These are phyloP conservation scores for Heteractis magnifica DNA, from an alignment of 92 coral and sea anemone genomes.

Conservation along the genomic window DNA sequence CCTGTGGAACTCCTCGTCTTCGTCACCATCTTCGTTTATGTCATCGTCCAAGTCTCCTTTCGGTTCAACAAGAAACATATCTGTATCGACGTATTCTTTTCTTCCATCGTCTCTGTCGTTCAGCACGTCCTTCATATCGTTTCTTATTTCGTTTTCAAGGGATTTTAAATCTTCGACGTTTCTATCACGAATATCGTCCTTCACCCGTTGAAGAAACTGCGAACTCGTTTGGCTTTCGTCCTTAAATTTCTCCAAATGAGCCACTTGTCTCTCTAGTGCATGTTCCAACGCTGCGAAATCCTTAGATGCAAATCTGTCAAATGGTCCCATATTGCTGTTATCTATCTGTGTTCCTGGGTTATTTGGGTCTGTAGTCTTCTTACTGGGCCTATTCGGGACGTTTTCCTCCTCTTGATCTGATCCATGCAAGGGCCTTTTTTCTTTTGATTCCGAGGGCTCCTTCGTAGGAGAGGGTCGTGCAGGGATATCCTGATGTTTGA, in stretches of 20 bases:
- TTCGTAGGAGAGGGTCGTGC: neutral
- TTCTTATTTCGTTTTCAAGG: slow-evolving; percentile 48
- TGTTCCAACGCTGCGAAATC: neutral
- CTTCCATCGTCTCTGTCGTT: neutral
- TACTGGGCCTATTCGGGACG: neutral
- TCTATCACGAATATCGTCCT: slow-evolving; percentile 58
- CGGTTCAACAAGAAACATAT: neutral
- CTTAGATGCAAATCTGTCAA: neutral
- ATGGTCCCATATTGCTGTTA: neutral
- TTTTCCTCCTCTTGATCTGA: neutral
- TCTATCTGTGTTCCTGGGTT: slow-evolving; percentile 1
- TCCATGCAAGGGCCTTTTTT: neutral
- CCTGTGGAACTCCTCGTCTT: neutral
- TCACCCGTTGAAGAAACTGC: slow-evolving; percentile 57
- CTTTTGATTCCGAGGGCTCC: neutral
- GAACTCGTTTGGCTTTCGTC: slow-evolving; percentile 15
- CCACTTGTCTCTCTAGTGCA: slow-evolving; percentile 26
- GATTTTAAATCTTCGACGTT: slow-evolving; percentile 62
- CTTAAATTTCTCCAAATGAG: slow-evolving; percentile 8
- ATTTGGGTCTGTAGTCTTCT: neutral
- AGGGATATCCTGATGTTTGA: neutral
- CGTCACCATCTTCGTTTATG: neutral
- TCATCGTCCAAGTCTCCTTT: slow-evolving; percentile 11
- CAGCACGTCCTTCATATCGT: slow-evolving; percentile 28
- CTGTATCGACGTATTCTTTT: neutral